Conservation (phyloP, 2,113 vertebrate genomes). For the Bufo gargarizans region DNA sequence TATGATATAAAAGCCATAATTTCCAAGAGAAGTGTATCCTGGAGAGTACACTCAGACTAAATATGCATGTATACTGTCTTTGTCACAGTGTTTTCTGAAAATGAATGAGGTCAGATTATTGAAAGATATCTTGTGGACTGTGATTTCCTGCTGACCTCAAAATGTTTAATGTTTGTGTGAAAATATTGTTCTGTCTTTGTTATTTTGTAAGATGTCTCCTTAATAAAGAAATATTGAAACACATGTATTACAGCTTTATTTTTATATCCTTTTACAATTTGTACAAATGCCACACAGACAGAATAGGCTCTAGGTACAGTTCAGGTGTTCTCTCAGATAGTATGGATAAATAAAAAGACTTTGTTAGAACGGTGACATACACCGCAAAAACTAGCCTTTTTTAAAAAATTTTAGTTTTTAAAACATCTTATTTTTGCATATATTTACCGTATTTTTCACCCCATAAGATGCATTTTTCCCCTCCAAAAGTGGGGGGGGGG, state of each 20-base stretch:
- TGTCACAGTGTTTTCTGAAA: conserved; percentile 50
- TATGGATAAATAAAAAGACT: too few relatives aligned
- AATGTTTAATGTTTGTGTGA: conserved; percentile 49
- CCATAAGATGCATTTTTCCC: too few relatives aligned
- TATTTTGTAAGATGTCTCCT: conserved; percentile 57
- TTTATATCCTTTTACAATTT: too few relatives aligned
- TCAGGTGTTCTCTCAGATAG: too few relatives aligned
- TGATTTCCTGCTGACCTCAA: conserved; percentile 5
- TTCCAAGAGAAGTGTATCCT: conserved; percentile 13
- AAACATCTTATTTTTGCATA: too few relatives aligned
- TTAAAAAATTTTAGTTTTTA: too few relatives aligned
- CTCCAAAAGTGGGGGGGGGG: too few relatives aligned
- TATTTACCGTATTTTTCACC: too few relatives aligned
- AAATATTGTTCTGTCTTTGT: conserved; percentile 52
- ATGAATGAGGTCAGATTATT: not conserved
- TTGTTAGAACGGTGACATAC: too few relatives aligned
- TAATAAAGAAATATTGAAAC: conserved; percentile 54
- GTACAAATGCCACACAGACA: too few relatives aligned
- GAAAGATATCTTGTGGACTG: not conserved
- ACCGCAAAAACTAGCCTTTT: too few relatives aligned
- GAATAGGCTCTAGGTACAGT: too few relatives aligned
- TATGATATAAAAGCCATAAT: conserved; percentile 58
- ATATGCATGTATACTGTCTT: conserved; percentile 56
- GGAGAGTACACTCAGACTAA: conserved; percentile 34
- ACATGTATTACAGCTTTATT: not conserved